phyloP scores from a whole-genome alignment of 1,140 invertebrate species.

The Ceratosolen solmsi region DNA sequence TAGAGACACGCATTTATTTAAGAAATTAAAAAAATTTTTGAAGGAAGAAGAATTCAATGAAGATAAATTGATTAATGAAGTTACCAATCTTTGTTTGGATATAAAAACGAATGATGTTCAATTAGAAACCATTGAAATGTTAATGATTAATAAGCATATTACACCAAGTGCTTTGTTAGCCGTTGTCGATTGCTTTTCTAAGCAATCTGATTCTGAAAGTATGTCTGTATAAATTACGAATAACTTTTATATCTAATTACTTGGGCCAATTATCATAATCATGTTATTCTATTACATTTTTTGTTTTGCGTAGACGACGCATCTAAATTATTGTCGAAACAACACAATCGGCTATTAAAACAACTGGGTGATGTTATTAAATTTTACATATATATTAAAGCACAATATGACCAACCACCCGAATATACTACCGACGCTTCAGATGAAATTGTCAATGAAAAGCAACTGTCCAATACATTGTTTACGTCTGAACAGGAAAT shows the following conservation, averaged over 20 bases:
- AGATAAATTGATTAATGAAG: conserved; percentile 74
- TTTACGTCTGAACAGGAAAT: conserved; percentile 66
- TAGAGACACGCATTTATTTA: conserved; percentile 89
- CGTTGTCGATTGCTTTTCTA: conserved; percentile 73
- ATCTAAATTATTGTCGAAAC: conserved; percentile 61
- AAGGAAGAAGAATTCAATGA: conserved; percentile 75
- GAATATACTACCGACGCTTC: conserved; percentile 64
- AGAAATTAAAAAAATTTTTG: conserved; percentile 82
- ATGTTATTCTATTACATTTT: no score
- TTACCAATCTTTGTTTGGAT: conserved; percentile 75
- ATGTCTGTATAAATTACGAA: conserved; percentile 40
- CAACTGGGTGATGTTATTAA: conserved; percentile 65
- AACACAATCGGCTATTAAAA: conserved; percentile 59
- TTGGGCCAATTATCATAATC: no score
- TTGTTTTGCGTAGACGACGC: conserved; percentile 56
- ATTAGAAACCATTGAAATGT: conserved; percentile 81
- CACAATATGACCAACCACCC: conserved; percentile 64
- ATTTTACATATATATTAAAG: conserved; percentile 70
- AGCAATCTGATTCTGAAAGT: conserved; percentile 60
- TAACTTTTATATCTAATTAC: conserved; percentile 12
- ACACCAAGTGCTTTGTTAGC: conserved; percentile 74
- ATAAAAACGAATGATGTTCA: conserved; percentile 84
- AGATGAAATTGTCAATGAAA: conserved; percentile 54
- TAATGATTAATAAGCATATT: conserved; percentile 78
- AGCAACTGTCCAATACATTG: conserved; percentile 58